Conservation (phyloP, 2,113 vertebrate species). For the Loxodonta africana region DNA sequence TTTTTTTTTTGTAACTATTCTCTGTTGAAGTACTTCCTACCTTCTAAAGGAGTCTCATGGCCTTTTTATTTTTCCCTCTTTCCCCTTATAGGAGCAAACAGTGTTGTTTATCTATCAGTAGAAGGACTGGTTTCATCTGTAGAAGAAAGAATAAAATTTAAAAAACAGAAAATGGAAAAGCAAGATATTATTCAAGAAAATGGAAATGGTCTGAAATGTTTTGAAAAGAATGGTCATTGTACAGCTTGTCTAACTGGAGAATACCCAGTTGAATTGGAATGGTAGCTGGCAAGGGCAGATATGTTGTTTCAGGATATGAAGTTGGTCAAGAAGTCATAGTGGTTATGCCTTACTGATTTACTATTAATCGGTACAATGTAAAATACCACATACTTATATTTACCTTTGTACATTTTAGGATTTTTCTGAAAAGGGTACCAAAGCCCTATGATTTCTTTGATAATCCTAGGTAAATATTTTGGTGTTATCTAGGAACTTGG, state of each 20-base stretch:
- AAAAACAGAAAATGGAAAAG: constrained; percentile 84
- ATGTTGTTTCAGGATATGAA: not conserved
- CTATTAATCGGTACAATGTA: constrained; percentile 65
- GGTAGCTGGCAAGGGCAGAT: constrained; percentile 82
- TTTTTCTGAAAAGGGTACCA: constrained; percentile 70
- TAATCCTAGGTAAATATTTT: constrained; percentile 54
- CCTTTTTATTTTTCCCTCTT: constrained; percentile 31
- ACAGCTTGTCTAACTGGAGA: constrained; percentile 97
- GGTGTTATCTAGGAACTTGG: not conserved
- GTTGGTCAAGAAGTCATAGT: constrained; percentile 23
- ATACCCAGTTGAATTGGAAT: constrained; percentile 97
- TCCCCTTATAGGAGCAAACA: constrained; percentile 93
- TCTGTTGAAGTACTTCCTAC: not conserved
- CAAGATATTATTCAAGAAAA: constrained; percentile 86
- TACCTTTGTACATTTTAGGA: constrained; percentile 71
- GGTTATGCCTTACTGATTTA: constrained; percentile 61
- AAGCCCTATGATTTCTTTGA: constrained; percentile 77
- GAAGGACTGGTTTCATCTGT: constrained; percentile 97
- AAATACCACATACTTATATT: constrained; percentile 66
- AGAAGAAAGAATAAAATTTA: constrained; percentile 90
- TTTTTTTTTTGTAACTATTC: not conserved
- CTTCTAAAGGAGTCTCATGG: not conserved
- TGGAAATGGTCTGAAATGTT: constrained; percentile 83
- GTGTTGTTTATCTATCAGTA: constrained; percentile 96
- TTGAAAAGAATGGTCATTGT: constrained; percentile 92